phyloP scores from a whole-genome alignment of 2,113 vertebrate species.

The Suricata suricatta region DNA sequence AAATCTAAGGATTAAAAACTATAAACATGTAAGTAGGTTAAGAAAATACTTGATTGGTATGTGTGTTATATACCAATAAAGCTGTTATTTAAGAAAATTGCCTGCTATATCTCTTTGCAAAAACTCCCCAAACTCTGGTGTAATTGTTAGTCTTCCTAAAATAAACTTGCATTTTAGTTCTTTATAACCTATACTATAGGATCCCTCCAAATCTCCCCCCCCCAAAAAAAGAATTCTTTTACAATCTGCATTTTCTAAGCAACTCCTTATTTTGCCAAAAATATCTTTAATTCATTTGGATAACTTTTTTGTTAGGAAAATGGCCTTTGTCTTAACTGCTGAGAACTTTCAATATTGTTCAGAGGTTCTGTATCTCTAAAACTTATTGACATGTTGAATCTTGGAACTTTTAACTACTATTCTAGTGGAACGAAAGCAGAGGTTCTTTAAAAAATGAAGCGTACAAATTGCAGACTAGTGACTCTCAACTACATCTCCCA shows the following conservation, averaged over 20 bases:
- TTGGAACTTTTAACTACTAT: slow-evolving; percentile 25
- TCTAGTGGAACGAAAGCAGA: slow-evolving; percentile 3
- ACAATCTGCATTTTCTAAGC: not conserved
- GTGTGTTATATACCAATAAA: not conserved
- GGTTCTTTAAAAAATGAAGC: slow-evolving; percentile 11
- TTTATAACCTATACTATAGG: not conserved
- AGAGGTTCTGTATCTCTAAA: slow-evolving; percentile 34
- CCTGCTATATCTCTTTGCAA: not conserved
- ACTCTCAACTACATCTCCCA: not conserved
- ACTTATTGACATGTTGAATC: slow-evolving; percentile 2
- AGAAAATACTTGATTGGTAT: slow-evolving; percentile 1
- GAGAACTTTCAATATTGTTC: not conserved
- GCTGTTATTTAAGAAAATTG: slow-evolving; percentile 10
- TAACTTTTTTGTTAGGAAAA: slow-evolving; percentile 39
- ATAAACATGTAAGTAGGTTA: not conserved
- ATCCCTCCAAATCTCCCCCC: not conserved
- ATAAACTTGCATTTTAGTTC: slow-evolving; percentile 38
- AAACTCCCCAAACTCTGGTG: not conserved
- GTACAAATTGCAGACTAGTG: slow-evolving; percentile 37
- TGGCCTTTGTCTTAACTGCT: not conserved
- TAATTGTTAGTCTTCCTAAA: slow-evolving; percentile 24
- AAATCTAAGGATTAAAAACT: slow-evolving; percentile 41
- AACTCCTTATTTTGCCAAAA: slow-evolving; percentile 36
- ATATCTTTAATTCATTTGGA: not conserved
- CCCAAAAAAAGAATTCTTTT: not conserved